Evolutionary conservation across 2,888 invertebrate genomes (phyloP).

Genomic region (Maniola hyperantus): DNA sequence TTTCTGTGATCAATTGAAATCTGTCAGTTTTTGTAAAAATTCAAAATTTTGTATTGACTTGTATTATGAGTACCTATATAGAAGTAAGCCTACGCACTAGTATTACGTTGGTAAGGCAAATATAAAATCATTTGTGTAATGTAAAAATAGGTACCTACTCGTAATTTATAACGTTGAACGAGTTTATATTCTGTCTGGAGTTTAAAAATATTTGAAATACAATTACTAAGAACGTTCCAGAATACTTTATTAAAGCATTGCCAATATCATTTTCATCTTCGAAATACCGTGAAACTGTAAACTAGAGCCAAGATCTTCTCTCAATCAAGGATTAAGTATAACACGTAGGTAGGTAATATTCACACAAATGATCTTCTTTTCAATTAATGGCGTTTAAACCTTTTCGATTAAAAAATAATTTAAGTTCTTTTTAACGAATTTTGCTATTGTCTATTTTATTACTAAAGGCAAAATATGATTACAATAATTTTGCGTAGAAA

Average conservation of each 20-base stretch:
- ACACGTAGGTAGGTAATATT: background rate
- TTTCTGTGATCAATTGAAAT: too few species aligned
- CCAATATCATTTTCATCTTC: constrained; percentile 36
- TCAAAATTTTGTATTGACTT: too few species aligned
- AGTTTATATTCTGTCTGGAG: constrained; percentile 22
- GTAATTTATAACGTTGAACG: constrained; percentile 13
- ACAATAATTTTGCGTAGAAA: background rate
- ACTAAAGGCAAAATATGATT: too few species aligned
- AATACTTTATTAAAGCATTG: constrained; percentile 34
- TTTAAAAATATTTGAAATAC: constrained; percentile 23
- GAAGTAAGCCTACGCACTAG: background rate
- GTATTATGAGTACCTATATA: too few species aligned
- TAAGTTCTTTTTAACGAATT: too few species aligned
- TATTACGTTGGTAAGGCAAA: background rate
- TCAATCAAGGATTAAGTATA: background rate
- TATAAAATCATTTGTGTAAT: constrained; percentile 2
- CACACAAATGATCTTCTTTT: background rate
- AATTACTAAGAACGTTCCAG: constrained; percentile 29
- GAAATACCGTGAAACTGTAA: constrained; percentile 28
- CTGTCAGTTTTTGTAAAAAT: too few species aligned
- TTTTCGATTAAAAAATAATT: too few species aligned
- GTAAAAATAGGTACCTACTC: background rate
- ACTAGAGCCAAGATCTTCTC: constrained; percentile 14
- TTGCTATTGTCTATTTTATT: too few species aligned
- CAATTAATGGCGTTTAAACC: background rate